Base-by-base conservation (phyloP, 2,113 vertebrate species). In the Varanus komodoensis region DNA sequence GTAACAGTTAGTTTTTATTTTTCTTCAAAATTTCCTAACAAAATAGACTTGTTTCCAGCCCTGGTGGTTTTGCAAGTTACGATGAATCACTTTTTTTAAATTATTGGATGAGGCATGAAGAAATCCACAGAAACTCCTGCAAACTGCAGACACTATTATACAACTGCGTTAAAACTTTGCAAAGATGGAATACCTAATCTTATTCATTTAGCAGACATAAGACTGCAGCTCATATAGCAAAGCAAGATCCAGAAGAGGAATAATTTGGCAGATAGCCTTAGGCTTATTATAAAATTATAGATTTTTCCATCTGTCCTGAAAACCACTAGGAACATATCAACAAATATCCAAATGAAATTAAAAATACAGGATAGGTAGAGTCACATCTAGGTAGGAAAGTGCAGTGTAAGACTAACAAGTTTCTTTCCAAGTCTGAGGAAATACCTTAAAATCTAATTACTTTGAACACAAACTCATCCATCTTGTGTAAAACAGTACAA, bases 11-110 rank as follows among this genome's bases (percentile, higher is more conserved):
- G 52, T n/a, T 89, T 83, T 87, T 69, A 8, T 92, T 94, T 87
- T 84, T 88, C 91, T 95, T 91, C 91, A 38, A 94, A 95, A 94
- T 23, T 81, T 86, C 92, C 93, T 86, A 88, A 82, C 78, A 87
- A 92, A 95, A 94, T 14, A 29, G 61, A 91, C 93, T 93, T 91
- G 83, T 82, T 89, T 94, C 95, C 96, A 96, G 88, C 79, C 57
- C 57, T 90, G 95, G 96, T 90, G 73, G 94, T 96, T 96, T 96
- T 94, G 90, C 84, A 57, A 89, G 88, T 89, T 74, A 90, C 1
- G 86, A 95, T 97, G 95, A 97, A 94, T 97, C 96, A 97, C 57
- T 92, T 44, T 44, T 86, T 92, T 84, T 93, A 94, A 93, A 74
- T 85, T 64, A 87, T 88, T 0, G 0, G 6, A 84, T 61, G 94